phyloP scores from a whole-genome alignment of 2,888 invertebrate species.

The Chaitophorus viminalis region DNA sequence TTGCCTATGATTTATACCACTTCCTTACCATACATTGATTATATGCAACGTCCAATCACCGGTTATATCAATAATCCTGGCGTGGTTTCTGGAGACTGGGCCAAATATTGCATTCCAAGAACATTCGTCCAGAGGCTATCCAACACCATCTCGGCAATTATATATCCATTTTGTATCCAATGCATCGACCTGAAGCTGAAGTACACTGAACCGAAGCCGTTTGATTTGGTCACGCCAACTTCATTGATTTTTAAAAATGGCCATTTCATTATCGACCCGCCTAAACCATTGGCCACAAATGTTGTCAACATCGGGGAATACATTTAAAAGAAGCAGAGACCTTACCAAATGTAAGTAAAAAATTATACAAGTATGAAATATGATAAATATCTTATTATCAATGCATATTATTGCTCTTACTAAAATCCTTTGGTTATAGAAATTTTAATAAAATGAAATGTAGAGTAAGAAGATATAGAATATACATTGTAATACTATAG shows the following conservation, averaged over 20 bases:
- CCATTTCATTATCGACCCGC: neutral
- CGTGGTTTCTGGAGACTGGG: neutral
- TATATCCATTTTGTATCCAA: neutral
- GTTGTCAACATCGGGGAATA: constrained; percentile 12
- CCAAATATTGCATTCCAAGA: neutral
- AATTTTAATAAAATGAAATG: too few relatives aligned
- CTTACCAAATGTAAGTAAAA: neutral
- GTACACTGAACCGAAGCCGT: neutral
- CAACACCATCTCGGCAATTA: neutral
- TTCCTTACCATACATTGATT: neutral
- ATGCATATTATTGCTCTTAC: too few relatives aligned
- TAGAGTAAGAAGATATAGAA: too few relatives aligned
- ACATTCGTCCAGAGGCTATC: neutral
- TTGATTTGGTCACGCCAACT: neutral
- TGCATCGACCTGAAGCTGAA: neutral
- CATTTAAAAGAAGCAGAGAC: neutral
- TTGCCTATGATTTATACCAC: neutral
- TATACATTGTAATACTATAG: too few relatives aligned
- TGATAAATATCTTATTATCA: too few relatives aligned
- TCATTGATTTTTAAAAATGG: constrained; percentile 6
- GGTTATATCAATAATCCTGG: neutral
- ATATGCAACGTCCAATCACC: neutral
- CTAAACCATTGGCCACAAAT: neutral
- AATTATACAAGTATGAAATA: too few relatives aligned
- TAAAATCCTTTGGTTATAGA: too few relatives aligned